A percentile compares a stretch with the other conserved stretches of the same genome.
These are phyloP conservation scores for Etia nguti DNA, from an alignment of 2,113 vertebrate species.

Conservation along the genomic window DNA sequence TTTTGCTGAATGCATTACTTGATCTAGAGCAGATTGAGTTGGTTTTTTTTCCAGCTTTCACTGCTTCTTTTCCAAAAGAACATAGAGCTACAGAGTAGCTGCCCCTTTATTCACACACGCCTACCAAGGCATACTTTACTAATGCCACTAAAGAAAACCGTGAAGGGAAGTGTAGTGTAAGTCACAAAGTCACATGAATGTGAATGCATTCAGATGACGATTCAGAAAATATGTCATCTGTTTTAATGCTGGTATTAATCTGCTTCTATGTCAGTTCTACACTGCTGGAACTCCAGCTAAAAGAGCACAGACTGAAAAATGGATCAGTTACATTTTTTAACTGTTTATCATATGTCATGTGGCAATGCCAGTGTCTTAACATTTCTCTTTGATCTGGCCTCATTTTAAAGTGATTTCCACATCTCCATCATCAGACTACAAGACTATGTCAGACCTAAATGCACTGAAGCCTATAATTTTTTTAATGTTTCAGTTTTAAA, in stretches of 20 bases:
- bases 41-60: background rate
- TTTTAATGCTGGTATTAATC: background rate
- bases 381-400: background rate
- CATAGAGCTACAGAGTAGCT: background rate
- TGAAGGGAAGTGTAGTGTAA: background rate
- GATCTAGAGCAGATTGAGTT: fast-evolving
- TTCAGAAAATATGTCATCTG: background rate
- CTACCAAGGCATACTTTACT: background rate
- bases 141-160: background rate
- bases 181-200: background rate
- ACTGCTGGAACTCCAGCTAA: background rate
- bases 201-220: background rate
- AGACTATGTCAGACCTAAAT: background rate
- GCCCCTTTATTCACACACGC: background rate
- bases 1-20: background rate
- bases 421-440: background rate
- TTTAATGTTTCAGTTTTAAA: too few species aligned
- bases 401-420: background rate
- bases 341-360: background rate
- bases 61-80: background rate
- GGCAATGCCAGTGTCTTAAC: background rate
- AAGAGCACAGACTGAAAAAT: background rate
- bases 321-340: background rate
- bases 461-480: background rate
- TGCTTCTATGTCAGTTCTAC: background rate